Evolutionary conservation across 2,113 vertebrate species (phyloP), one percentile per base, ranked within the genome.

Genomic region (Protobothrops flavoviridis): DNA sequence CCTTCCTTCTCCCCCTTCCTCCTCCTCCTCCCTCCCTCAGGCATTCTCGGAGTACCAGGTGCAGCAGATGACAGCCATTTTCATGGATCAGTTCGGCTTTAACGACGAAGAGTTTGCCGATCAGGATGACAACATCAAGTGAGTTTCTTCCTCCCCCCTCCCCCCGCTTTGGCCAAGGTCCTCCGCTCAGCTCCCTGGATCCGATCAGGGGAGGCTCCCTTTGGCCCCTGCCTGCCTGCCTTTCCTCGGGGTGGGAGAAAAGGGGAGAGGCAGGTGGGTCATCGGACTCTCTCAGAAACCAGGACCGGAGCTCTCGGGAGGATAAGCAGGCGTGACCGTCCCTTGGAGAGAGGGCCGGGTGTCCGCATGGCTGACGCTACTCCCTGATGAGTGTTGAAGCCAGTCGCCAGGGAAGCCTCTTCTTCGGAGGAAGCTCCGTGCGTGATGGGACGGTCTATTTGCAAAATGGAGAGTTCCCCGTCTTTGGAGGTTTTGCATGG

Each of bases 31-130:
- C 39, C 88, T 10, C 4, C 3, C 59, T n/a, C 96, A 99, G 99
- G 98, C 99, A 4, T 99, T 99, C 97, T 99, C 99, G 0, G 99
- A 99, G 96, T 99, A 99, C 97, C 99, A 99, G 98, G 98, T 99
- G 96, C 99, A 99, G 95, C 99, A 99, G 98, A 99, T 99, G 99
- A 99, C 99, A 0, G 98, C 99, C 4, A 99, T 98, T 95, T 99
- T 99, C 0, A 98, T 99, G 94, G 99, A 99, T 97, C 99, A 99
- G 97, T 99, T 99, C 53, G 99, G 99, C 94, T 99, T 99, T 94
- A 99, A 99, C 0, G 99, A 99, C 0, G 99, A 99, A 96, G 99
- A 99, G 95, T 99, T 99, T 95, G 99, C 98, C 88, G 99, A 99
- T 94, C 99, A 99, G 81, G 99, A 99, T 17, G 99, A 99, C 96